Evolutionary conservation across 2,888 invertebrate species (phyloP).

Genomic region (Sympetrum striolatum): DNA sequence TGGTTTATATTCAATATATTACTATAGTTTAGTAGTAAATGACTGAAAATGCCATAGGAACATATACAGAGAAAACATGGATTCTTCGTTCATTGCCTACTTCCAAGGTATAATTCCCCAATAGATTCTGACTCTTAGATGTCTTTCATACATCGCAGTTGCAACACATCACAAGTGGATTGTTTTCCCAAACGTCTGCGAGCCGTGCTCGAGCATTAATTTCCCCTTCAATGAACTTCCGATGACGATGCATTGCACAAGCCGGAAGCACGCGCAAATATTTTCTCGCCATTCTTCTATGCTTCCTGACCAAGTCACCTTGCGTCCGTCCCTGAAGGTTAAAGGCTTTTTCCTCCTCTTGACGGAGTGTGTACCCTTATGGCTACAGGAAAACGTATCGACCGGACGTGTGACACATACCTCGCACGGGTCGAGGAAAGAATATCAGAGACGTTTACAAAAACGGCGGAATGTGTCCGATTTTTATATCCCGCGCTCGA

Average conservation of each 20-base stretch:
- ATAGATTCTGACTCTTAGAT: too few relatives aligned
- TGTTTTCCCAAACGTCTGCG: too few relatives aligned
- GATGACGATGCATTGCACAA: not conserved
- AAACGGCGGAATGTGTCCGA: not conserved
- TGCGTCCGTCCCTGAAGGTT: conserved; percentile 16
- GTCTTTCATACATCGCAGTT: too few relatives aligned
- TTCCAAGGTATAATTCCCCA: too few relatives aligned
- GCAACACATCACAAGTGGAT: too few relatives aligned
- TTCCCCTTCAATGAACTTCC: not conserved
- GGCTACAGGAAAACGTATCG: not conserved
- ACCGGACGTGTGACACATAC: not conserved
- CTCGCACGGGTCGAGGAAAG: not conserved
- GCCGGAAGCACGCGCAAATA: not conserved
- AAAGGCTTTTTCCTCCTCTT: not conserved
- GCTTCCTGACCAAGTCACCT: not conserved
- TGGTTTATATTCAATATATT: too few relatives aligned
- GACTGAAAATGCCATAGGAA: too few relatives aligned
- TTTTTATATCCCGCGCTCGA: too few relatives aligned
- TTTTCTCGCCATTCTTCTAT: not conserved
- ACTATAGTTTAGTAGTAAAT: too few relatives aligned
- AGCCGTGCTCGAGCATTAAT: too few relatives aligned
- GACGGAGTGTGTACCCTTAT: not conserved
- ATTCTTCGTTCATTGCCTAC: too few relatives aligned
- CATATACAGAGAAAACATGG: too few relatives aligned
- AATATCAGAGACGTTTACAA: not conserved